A percentile compares a stretch with the other conserved stretches of the same genome.
These are phyloP conservation scores for Blastobasis adustella DNA, from an alignment of 2,888 invertebrate genomes.

Conservation along the genomic window DNA sequence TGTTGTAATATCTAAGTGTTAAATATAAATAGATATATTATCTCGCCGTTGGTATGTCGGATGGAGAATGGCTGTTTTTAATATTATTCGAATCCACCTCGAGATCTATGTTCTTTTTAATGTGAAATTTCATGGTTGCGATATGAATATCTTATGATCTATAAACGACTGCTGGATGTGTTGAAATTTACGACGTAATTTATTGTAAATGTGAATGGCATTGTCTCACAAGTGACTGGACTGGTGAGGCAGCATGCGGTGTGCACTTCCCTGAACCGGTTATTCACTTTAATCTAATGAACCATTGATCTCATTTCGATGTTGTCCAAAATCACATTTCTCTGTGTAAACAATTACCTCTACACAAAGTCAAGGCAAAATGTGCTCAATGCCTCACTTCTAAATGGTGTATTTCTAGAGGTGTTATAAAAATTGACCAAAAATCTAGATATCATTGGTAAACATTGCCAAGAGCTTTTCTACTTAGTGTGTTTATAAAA, in stretches of 20 bases:
- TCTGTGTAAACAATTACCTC: conserved; percentile 7
- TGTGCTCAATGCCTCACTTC: conserved; percentile 12
- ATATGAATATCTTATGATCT: conserved; percentile 19
- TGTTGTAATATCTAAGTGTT: conserved; percentile 61
- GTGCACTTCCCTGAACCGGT: conserved; percentile 16
- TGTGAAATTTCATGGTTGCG: conserved; percentile 16
- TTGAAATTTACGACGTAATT: conserved; percentile 31
- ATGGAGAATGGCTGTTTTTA: conserved; percentile 56
- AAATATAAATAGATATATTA: conserved; percentile 57
- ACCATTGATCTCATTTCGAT: conserved; percentile 62
- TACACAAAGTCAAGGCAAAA: neutral
- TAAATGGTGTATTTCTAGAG: too few relatives aligned
- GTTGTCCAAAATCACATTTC: conserved; percentile 30
- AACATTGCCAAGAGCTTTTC: conserved; percentile 48
- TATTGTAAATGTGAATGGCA: conserved; percentile 25
- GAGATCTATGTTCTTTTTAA: conserved; percentile 32
- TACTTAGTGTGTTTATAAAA: conserved; percentile 41
- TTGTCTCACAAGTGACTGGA: conserved; percentile 26
- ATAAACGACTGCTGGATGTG: conserved; percentile 25
- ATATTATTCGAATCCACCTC: conserved; percentile 58
- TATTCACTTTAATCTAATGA: conserved; percentile 33
- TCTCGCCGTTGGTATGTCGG: conserved; percentile 47
- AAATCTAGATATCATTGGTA: conserved; percentile 43
- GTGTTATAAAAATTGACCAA: conserved; percentile 42
- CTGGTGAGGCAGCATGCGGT: conserved; percentile 11